Evolutionary conservation across 1,140 invertebrate species (phyloP).

Genomic region (Chironomus striatipennis): DNA sequence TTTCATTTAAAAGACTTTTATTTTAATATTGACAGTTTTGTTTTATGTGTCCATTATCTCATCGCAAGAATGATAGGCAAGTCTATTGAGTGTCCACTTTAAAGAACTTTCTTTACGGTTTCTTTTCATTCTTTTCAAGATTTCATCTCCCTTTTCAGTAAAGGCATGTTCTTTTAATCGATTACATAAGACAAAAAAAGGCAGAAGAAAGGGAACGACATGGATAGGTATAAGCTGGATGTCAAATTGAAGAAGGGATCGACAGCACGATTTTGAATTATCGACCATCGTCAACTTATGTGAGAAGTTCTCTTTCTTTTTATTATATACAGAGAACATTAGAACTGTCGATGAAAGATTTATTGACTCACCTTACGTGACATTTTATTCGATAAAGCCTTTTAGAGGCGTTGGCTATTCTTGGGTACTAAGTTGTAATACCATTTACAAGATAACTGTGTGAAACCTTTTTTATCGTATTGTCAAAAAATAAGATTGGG

Average conservation of each 20-base stretch:
- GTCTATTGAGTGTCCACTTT: not conserved
- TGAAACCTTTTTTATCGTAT: no score
- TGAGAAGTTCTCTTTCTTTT: no score
- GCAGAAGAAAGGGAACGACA: not conserved
- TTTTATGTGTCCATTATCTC: conserved; percentile 18
- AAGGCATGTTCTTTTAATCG: not conserved
- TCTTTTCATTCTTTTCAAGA: not conserved
- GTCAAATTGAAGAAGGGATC: conserved; percentile 22
- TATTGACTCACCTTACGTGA: conserved; percentile 19
- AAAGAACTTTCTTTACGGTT: not conserved
- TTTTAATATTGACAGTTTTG: conserved; percentile 17
- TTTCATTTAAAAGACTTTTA: not conserved
- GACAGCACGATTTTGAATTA: not conserved
- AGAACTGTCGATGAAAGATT: conserved; percentile 10
- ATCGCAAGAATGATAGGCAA: not conserved
- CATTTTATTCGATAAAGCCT: not conserved
- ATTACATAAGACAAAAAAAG: no score
- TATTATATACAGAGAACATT: not conserved
- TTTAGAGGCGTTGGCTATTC: not conserved
- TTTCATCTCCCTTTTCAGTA: not conserved
- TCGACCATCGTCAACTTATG: conserved; percentile 2
- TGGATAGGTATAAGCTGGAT: not conserved
- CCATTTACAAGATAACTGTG: no score
- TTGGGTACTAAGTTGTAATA: no score
- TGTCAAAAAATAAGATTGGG: no score